A percentile compares a stretch with the other conserved stretches of the same genome.
These are phyloP conservation scores for Myrmecobius fasciatus DNA, from an alignment of 2,113 vertebrate genomes.

Conservation along the genomic window DNA sequence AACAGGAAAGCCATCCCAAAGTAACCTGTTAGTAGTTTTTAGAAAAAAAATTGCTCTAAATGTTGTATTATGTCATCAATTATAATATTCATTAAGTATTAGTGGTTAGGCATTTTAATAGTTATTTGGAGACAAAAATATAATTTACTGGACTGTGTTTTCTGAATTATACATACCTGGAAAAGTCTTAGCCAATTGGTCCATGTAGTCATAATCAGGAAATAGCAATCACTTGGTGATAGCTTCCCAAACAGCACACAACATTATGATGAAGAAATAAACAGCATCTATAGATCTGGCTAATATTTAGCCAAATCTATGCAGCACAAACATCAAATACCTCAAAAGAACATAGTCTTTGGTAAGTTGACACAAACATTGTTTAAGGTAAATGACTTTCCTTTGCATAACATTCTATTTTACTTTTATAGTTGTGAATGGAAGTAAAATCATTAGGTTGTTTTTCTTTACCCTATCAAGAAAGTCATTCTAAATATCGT, in stretches of 20 bases:
- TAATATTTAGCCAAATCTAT: slow-evolving; percentile 6
- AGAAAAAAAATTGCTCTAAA: not conserved
- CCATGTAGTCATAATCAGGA: not conserved
- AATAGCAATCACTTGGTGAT: not conserved
- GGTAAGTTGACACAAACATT: slow-evolving; percentile 20
- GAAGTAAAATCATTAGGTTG: not conserved
- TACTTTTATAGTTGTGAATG: not conserved
- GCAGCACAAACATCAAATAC: slow-evolving; percentile 12
- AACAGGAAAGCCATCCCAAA: not conserved
- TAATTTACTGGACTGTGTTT: slow-evolving; percentile 2
- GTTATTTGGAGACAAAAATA: not conserved
- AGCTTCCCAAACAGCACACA: not conserved
- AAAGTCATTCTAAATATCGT: not conserved
- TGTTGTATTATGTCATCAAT: not conserved
- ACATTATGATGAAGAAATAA: slow-evolving; percentile 20
- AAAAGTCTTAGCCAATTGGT: not conserved
- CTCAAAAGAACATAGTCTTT: not conserved
- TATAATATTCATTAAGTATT: slow-evolving; percentile 25
- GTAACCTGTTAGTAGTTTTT: not conserved
- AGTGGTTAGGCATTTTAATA: not conserved
- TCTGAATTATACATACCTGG: not conserved
- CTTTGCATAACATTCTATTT: not conserved
- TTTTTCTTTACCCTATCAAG: not conserved
- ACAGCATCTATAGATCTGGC: not conserved
- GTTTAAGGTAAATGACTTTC: not conserved